Conservation (phyloP, 2,888 invertebrate species). For the Trichopria drosophilae region DNA sequence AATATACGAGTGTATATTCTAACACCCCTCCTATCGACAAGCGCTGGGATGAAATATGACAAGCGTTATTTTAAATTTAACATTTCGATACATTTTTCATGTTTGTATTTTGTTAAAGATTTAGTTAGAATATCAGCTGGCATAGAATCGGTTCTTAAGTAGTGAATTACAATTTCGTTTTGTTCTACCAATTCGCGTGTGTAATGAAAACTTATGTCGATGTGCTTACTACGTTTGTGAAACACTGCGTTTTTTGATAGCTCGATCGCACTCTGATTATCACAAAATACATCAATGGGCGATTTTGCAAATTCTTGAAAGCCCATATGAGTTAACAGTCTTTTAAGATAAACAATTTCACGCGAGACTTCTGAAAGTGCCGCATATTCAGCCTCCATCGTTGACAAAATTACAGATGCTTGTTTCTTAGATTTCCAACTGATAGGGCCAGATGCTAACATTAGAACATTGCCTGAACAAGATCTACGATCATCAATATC, state of each 20-base stretch:
- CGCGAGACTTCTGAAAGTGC: slow-evolving; percentile 14
- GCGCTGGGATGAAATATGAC: too few relatives aligned
- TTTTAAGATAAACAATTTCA: slow-evolving; percentile 12
- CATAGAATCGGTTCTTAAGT: slow-evolving; percentile 18
- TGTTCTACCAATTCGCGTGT: slow-evolving; percentile 9
- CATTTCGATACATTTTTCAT: slow-evolving; percentile 1
- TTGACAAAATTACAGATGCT: slow-evolving; percentile 14
- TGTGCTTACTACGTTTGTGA: slow-evolving; percentile 23
- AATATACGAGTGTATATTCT: too few relatives aligned
- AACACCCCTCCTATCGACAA: too few relatives aligned
- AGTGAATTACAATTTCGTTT: slow-evolving; percentile 12
- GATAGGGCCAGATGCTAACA: slow-evolving; percentile 11
- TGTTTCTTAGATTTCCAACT: slow-evolving; percentile 24
- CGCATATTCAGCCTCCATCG: slow-evolving; percentile 17
- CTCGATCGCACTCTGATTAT: too few relatives aligned
- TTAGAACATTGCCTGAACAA: slow-evolving; percentile 25
- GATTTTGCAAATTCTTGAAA: slow-evolving; percentile 12
- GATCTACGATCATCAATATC: slow-evolving; percentile 29
- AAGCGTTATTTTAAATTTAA: too few relatives aligned
- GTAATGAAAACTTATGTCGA: slow-evolving; percentile 15
- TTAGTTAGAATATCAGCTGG: slow-evolving; percentile 24
- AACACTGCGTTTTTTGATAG: slow-evolving; percentile 10
- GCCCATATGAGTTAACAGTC: slow-evolving; percentile 16
- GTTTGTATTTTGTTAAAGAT: slow-evolving; percentile 9
- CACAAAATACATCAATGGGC: slow-evolving; percentile 12